Evolutionary conservation across 2,888 invertebrate genomes (phyloP), one percentile per base, ranked within the genome.

Genomic region (Gnatocerus cornutus): DNA sequence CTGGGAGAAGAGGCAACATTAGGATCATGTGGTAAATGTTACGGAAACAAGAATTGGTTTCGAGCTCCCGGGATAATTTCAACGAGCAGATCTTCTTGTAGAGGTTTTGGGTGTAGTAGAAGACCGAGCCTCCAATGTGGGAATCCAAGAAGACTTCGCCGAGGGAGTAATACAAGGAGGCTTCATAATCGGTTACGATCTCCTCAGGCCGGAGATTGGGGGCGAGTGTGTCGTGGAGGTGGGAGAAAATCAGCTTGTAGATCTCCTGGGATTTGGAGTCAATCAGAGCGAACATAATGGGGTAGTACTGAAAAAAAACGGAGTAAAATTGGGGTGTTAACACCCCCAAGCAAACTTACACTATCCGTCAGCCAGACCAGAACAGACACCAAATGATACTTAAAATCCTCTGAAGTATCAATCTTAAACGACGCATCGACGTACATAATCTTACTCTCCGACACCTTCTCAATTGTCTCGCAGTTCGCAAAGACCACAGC

Each of bases 181-280:
- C 80, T 76, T 84, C 84, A 65, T 82, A 84, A 68, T 84, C 84
- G 3, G 84, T 84, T 21, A 84, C 79, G 10, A 84, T 84, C 76
- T 84, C 83, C 3, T 76, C 75, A 0, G 84, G 84, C 7, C 80
- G 71, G 14, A 84, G 68, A 29, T 78, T 73, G 0, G 83, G 83
- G 0, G 82, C 83, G 2, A 84, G 61, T 21, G 68, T 74, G 48
- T 81, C 77, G 53, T 79, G 79, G 0, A 84, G 73, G 45, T 80
- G 81, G 3, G 73, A 66, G 68, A 84, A 84, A 3, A 84, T 78
- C 66, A 79, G 77, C 39, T 77, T 78, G 71, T 82, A 84, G 64
- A 84, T 79, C 12, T 79, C 80, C 62, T 80, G 80, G 0, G 82
- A 76, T 68, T 81, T 81, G 52, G 76, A 73, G 65, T 80, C 83